Percentiles rank a stretch among this genome's conserved stretches.
phyloP scores from a whole-genome alignment of 2,113 vertebrate genomes.

The Verasper variegatus region DNA sequence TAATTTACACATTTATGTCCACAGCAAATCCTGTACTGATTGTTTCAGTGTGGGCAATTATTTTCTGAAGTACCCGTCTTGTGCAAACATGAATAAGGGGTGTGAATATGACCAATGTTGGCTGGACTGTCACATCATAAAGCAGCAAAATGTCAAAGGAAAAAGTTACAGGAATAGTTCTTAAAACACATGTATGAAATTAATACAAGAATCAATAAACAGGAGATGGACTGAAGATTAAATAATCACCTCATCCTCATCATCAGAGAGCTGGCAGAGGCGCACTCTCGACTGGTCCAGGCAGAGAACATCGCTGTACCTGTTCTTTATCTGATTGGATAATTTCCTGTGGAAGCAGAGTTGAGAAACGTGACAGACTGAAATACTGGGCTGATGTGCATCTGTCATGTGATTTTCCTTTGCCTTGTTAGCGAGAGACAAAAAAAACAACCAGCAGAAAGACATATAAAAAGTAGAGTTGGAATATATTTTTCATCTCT shows the following conservation, averaged over 20 bases:
- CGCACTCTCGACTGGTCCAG: conserved; percentile 84
- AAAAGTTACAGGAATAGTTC: no score
- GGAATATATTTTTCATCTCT: conserved; percentile 35
- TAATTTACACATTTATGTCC: no score
- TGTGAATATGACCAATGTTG: no score
- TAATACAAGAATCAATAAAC: no score
- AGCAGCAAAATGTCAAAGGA: no score
- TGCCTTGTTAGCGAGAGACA: background rate
- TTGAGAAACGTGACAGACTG: background rate
- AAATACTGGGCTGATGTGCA: background rate
- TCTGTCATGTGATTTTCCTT: background rate
- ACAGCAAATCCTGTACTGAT: no score
- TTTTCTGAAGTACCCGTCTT: no score
- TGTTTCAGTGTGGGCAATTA: no score
- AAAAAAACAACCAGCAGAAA: background rate
- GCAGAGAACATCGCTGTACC: conserved; percentile 87
- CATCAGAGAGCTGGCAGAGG: conserved; percentile 76
- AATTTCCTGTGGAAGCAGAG: conserved; percentile 73
- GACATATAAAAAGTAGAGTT: background rate
- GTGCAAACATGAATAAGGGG: no score
- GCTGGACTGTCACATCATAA: no score
- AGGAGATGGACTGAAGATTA: background rate
- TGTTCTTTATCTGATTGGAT: conserved; percentile 86
- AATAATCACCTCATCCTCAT: conserved; percentile 81
- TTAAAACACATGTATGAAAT: no score